Evolutionary conservation across 1,140 invertebrate genomes (phyloP).

Genomic region (Lepidurus packardi): DNA sequence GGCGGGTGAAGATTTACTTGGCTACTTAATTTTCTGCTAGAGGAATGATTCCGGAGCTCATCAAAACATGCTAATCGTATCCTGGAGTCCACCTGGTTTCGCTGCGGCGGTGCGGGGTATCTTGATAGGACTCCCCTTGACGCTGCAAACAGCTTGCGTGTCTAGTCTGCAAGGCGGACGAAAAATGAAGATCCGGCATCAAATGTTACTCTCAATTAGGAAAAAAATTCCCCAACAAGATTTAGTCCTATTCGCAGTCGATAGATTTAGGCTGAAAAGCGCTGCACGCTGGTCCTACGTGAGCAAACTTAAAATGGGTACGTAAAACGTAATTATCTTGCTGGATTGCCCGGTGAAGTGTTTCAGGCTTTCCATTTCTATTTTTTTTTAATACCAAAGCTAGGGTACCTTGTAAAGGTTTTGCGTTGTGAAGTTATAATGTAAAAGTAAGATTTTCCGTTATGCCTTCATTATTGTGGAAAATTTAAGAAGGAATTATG

Average conservation of each 20-base stretch:
- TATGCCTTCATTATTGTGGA: too few species aligned
- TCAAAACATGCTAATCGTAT: constrained; percentile 22
- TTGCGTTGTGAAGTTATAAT: too few species aligned
- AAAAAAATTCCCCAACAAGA: neutral
- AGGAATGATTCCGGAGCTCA: constrained; percentile 2
- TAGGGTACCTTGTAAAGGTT: too few species aligned
- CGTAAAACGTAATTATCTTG: too few species aligned
- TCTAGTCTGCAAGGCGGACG: neutral
- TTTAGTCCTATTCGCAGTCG: neutral
- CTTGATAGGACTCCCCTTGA: constrained; percentile 17
- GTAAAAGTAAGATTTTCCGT: too few species aligned
- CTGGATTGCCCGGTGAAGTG: too few species aligned
- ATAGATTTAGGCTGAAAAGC: neutral
- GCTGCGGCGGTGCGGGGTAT: neutral
- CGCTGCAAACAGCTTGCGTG: constrained; percentile 7
- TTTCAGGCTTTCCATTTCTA: too few species aligned
- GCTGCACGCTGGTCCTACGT: too few species aligned
- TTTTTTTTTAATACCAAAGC: too few species aligned
- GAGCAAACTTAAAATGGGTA: too few species aligned
- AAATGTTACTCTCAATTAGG: neutral
- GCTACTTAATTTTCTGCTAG: neutral
- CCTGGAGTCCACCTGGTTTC: neutral
- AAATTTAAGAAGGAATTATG: too few species aligned
- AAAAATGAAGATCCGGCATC: constrained; percentile 7
- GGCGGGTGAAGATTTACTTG: neutral